These are phyloP conservation scores for pig (Sus scrofa) DNA, from an alignment of 2,113 vertebrate species.

Conservation along the genomic window DNA sequence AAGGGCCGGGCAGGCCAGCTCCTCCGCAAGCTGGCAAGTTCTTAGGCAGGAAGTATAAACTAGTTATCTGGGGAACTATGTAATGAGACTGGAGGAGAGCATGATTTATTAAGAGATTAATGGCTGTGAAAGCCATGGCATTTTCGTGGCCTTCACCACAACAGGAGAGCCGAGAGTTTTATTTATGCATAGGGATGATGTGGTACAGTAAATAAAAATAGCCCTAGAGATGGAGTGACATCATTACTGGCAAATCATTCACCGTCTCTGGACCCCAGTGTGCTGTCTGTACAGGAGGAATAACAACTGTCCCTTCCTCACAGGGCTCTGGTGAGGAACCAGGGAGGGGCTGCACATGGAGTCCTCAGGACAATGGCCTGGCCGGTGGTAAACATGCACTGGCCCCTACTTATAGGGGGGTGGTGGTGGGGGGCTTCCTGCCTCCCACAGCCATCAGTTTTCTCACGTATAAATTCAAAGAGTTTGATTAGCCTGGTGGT, in stretches of 20 bases:
- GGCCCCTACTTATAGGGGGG: background rate
- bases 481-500: background rate
- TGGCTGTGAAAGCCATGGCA: background rate
- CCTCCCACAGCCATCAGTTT: background rate
- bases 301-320: background rate
- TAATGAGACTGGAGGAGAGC: background rate
- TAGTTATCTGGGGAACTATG: fast-evolving
- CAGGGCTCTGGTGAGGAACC: background rate
- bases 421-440: background rate
- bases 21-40: background rate
- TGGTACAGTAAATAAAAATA: background rate
- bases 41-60: constrained; percentile 22
- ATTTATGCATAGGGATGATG: background rate
- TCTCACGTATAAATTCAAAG: background rate
- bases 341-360: background rate
- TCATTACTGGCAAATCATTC: background rate
- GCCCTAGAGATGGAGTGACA: background rate
- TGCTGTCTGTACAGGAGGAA: background rate
- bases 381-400: fast-evolving
- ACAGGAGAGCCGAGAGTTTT: background rate
- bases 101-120: background rate
- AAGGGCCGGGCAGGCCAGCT: background rate
- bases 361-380: background rate
- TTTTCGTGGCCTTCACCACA: background rate
- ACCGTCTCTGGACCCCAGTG: background rate